Evolutionary conservation across 2,113 vertebrate species (phyloP), one percentile per base, ranked within the genome.

Genomic region (Thryonomys swinderianus): DNA sequence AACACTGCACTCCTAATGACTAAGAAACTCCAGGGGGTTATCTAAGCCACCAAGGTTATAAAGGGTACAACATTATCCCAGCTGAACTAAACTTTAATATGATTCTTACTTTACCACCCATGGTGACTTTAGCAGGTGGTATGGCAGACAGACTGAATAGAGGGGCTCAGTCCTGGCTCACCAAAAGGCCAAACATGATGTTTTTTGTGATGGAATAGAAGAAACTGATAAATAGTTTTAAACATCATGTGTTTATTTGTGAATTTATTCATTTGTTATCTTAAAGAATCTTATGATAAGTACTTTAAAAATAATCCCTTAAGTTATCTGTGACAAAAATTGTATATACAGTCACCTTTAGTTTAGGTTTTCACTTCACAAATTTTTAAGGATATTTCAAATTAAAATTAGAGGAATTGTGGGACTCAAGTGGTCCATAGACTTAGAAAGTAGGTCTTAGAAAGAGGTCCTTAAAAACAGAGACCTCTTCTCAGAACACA

Each of bases 61-160:
- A 95, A 94, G 85, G 74, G 48, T 84, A 88, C 20, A 45, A 34
- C 62, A 45, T 82, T 86, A 83, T 89, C 73, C 62, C 48, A 93
- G 76, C 67, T 67, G 81, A 94, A 61, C 74, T 91, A 87, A 95
- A 91, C 85, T 82, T 95, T 84, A 83, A 64, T 81, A 30, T 76
- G 90, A 40, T 53, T 73, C 51, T 67, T 87, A 25, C 95, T 93
- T 93, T 90, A 62, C 84, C 71, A 57, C 64, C 69, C 61, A 59
- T 57, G 37, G 81, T 69, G 66, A 93, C 78, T 74, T 69, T 21
- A 85, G 78, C 78, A 82, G 71, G 64, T 82, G 76, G 84, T 34
- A 40, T 48, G 9, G 25, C 80, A 69, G 74, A 86, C 34, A n/a
- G 42, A n/a, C 42, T 86, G 64, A 91, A 42, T 32, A 88, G 64